phyloP scores from a whole-genome alignment of 2,888 invertebrate species.

The Campoletis raptor region DNA sequence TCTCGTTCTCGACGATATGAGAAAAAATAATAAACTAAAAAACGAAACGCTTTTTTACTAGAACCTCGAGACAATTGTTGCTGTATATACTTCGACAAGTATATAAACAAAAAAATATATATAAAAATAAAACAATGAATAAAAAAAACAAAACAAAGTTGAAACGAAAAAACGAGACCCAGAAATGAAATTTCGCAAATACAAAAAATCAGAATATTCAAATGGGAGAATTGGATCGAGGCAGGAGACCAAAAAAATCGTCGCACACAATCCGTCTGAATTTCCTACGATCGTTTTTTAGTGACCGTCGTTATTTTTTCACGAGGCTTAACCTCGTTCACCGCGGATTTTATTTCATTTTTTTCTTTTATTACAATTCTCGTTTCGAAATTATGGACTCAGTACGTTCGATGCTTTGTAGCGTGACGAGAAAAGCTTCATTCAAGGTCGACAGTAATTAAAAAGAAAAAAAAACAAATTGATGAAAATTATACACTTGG shows the following conservation, averaged over 20 bases:
- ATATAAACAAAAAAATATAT: conserved; percentile 43
- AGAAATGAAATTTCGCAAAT: not conserved
- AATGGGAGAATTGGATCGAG: conserved; percentile 28
- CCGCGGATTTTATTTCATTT: not conserved
- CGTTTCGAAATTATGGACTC: conserved; percentile 52
- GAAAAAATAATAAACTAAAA: conserved; percentile 30
- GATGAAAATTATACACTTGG: conserved; percentile 21
- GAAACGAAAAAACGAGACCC: not conserved
- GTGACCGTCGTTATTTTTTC: conserved; percentile 9
- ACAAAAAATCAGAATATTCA: not conserved
- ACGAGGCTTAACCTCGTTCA: conserved; percentile 30
- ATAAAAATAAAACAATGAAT: conserved; percentile 13
- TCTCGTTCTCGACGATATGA: conserved; percentile 64
- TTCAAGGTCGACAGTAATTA: not conserved
- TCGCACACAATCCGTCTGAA: conserved; percentile 69
- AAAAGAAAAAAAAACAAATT: conserved; percentile 57
- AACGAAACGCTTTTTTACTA: conserved; percentile 71
- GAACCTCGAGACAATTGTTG: conserved; percentile 70
- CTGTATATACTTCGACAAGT: conserved; percentile 66
- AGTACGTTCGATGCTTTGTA: conserved; percentile 64
- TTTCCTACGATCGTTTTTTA: conserved; percentile 61
- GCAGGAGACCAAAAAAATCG: conserved; percentile 48
- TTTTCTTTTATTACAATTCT: conserved; percentile 18
- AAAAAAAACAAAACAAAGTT: not conserved
- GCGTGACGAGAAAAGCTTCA: conserved; percentile 61